Conservation (phyloP, 2,113 vertebrate species). For the Larimichthys crocea region DNA sequence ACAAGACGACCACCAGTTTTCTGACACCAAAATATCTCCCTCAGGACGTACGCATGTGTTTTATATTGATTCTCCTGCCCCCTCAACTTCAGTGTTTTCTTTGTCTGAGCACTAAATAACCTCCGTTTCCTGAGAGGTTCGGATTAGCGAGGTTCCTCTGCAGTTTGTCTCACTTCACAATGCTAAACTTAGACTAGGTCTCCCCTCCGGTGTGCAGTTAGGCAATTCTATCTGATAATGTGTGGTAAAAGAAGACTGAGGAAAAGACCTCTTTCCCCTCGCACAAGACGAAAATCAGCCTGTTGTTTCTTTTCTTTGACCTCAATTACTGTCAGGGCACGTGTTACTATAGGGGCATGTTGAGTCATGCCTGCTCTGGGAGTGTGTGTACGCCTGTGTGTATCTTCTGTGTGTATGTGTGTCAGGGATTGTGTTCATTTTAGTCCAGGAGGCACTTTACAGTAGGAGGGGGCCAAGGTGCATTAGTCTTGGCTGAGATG, state of each 20-base stretch:
- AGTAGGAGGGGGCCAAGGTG: conserved; percentile 70
- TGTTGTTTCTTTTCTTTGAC: conserved; percentile 80
- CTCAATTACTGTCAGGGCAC: conserved; percentile 78
- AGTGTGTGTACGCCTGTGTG: conserved; percentile 33
- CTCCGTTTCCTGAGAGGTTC: conserved; percentile 32
- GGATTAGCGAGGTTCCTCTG: conserved; percentile 32
- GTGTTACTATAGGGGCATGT: conserved; percentile 71
- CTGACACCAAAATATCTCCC: not conserved
- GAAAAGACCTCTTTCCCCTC: conserved; percentile 52
- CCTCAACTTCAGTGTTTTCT: not conserved
- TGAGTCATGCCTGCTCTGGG: conserved; percentile 72
- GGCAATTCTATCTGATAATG: conserved; percentile 63
- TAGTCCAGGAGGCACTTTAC: conserved; percentile 54
- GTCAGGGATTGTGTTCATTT: conserved; percentile 64
- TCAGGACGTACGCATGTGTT: conserved; percentile 10
- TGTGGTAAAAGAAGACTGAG: conserved; percentile 55
- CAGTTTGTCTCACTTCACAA: conserved; percentile 37
- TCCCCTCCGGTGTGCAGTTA: conserved; percentile 54
- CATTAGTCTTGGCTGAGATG: conserved; percentile 73
- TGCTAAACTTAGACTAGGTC: conserved; percentile 55
- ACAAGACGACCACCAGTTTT: too few species aligned
- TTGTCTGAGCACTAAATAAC: conserved; percentile 22
- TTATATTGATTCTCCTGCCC: conserved; percentile 2
- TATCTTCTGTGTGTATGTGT: conserved; percentile 39
- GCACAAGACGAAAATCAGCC: conserved; percentile 64